phyloP scores from a whole-genome alignment of 1,140 invertebrate genomes.

The Orussus abietinus region DNA sequence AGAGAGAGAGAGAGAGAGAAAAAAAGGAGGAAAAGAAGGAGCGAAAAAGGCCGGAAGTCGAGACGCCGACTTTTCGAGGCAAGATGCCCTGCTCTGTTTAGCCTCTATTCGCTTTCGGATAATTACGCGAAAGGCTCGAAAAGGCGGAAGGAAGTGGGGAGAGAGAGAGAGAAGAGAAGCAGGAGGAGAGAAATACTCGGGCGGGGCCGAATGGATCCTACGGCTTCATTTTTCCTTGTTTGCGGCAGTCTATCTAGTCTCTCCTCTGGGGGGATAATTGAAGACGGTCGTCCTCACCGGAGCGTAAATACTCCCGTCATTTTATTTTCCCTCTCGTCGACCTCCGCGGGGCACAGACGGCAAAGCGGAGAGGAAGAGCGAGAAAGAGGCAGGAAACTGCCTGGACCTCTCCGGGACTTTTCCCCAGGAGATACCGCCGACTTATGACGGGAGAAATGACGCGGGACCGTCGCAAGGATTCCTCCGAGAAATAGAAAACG shows the following conservation, averaged over 20 bases:
- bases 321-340: conserved; percentile 18
- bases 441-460: no score
- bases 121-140: neutral
- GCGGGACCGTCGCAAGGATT: no score
- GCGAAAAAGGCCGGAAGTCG: no score
- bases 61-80: neutral
- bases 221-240: conserved; percentile 6
- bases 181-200: conserved; percentile 1
- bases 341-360: no score
- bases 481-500: no score
- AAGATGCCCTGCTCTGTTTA: neutral
- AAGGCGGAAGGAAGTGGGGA: neutral
- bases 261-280: conserved; percentile 17
- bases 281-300: conserved; percentile 19
- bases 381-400: no score
- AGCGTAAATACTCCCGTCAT: conserved; percentile 25
- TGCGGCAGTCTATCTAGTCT: neutral
- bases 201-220: conserved; percentile 7
- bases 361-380: no score
- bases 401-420: no score
- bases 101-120: neutral
- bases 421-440: no score
- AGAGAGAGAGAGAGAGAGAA: conserved; percentile 1
- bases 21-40: neutral
- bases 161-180: neutral